Evolutionary conservation across 2,888 invertebrate genomes (phyloP), one percentile per base, ranked within the genome.

Genomic region (Drosophila robusta): DNA sequence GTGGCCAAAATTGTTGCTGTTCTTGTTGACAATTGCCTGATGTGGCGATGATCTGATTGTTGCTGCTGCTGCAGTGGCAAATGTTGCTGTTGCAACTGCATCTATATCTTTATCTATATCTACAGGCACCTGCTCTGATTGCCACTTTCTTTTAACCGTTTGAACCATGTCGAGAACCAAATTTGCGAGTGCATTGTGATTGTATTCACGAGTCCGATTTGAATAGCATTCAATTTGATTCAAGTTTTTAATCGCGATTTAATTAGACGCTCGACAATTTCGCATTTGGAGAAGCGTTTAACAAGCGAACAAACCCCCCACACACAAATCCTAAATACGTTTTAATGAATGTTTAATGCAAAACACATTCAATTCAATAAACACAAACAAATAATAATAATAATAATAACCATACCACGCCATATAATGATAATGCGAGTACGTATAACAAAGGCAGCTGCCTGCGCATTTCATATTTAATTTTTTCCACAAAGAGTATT

Each of bases 91-190:
- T 46, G 29, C 16, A 49, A 12, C 22, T 50, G 44, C 36, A 60
- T 55, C 54, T 26, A 39, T 46, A 39, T 46, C 36, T 42, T 18
- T 47, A 47, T 29, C 49, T 41, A 49, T 74, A 39, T 29, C 29
- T 9, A 22, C 54, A 65, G 32, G 9, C 58, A 29, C n/a, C 26
- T 55, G 50, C 60, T 50, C 57, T 70, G 67, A 69, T 80, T 72
- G 78, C 75, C 68, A 79, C 87, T 83, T 83, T 83, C 83, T 87
- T 69, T 83, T 79, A 79, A 83, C 83, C 88, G 83, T 87, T 83
- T 60, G 42, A 67, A 70, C 63, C 70, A 55, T 84, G 74, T 72
- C 79, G 81, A 82, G 88, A 81, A 85, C 80, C 52, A 12, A 55
- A 41, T 49, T 64, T 74, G 34, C 65, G 38, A 42, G 42, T 22